Base-by-base conservation (phyloP, 92 coral and sea anemone genomes). In the Montipora capitata region DNA sequence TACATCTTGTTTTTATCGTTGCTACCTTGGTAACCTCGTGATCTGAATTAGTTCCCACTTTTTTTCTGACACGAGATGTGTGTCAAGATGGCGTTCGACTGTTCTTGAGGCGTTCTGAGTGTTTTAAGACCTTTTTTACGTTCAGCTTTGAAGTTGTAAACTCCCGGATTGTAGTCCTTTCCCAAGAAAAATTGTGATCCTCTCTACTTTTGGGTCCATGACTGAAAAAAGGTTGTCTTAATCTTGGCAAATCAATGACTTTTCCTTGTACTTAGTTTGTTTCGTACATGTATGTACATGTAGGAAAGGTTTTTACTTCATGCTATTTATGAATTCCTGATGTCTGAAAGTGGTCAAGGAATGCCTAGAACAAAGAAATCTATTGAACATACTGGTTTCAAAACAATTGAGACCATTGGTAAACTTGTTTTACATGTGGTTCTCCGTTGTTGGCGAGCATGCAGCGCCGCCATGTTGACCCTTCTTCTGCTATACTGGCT, bases 401-500 rank as follows among this genome's bases (percentile, higher is more conserved):
- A 92, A 87, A 95, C 98, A 5, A 97, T 97, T 52, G 99, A 97
- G 74, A 94, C 95, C 10, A 82, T 95, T 65, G 98, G 99, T 13
- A 92, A 90, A 48, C 76, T 97, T 39, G 99, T 97, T 39, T 65
- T 97, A 48, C 92, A 92, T 63, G 91, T 97, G 14, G 83, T 97
- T 18, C 83, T 95, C 38, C 95, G 98, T 3, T 97, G 94, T 83
- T 97, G 99, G 99, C 80, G 99, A 59, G 88, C 94, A 15, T 97
- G 99, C 61, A 97, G 98, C 69, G 99, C 99, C 4, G 99, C 98
- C 0, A 93, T 97, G 94, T 68, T 97, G 74, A 95, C 98, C 4
- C 81, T 97, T 58, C 88, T 97, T 4, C 89, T 97, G 18, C 79
- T 97, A 8, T 97, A 97, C 89, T 97, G 99, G 99, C 54, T 97